Conservation (phyloP, 2,113 vertebrate genomes). For the Laticauda laticaudata region DNA sequence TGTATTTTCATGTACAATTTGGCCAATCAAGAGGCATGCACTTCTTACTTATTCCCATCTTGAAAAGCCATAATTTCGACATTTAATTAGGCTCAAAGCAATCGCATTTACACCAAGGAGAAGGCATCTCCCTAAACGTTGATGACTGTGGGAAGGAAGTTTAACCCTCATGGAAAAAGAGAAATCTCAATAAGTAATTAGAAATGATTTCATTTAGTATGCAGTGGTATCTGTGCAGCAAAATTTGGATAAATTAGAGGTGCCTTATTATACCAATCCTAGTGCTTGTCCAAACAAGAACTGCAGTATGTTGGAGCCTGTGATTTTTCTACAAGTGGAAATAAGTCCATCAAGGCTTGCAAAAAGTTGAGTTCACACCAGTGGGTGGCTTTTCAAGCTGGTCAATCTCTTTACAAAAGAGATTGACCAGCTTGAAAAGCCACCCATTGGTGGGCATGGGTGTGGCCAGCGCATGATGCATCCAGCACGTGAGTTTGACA, state of each 20-base stretch:
- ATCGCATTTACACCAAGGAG: constrained; percentile 17
- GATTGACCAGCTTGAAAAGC: too few relatives aligned
- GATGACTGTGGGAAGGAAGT: not conserved
- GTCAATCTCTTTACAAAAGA: not conserved
- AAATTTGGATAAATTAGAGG: not conserved
- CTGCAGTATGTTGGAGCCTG: not conserved
- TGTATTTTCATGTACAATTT: constrained; percentile 41
- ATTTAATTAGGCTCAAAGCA: constrained; percentile 45
- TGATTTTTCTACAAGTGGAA: not conserved
- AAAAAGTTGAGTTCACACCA: not conserved
- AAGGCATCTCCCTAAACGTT: not conserved
- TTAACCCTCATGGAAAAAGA: not conserved
- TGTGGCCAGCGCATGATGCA: too few relatives aligned
- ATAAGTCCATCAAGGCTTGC: not conserved
- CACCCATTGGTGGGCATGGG: too few relatives aligned
- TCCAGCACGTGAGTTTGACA: too few relatives aligned
- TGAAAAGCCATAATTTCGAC: constrained; percentile 45
- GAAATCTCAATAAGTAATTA: not conserved
- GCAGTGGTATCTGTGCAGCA: not conserved
- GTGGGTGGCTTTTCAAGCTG: not conserved
- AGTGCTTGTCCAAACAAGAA: not conserved
- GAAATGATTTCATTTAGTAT: not conserved
- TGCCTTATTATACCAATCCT: too few relatives aligned
- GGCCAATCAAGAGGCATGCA: constrained; percentile 45
- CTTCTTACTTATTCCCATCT: constrained; percentile 36